Percentiles rank a stretch among this genome's conserved stretches.
Conservation (phyloP, 2,888 invertebrate genomes). For the Ectemnius cavifrons region DNA sequence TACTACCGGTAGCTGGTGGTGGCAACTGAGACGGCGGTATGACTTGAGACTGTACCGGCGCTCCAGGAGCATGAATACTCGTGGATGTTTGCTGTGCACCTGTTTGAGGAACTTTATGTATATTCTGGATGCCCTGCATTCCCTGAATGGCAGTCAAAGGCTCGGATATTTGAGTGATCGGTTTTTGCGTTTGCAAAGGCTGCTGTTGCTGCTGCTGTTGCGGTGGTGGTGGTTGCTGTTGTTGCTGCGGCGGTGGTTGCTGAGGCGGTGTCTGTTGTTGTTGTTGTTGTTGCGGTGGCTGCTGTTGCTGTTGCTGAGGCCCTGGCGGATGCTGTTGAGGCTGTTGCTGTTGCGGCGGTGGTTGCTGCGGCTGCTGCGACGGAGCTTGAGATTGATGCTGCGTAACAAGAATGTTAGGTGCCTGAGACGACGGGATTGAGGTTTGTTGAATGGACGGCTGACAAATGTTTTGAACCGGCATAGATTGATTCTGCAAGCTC, state of each 20-base stretch:
- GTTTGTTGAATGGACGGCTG: slow-evolving; percentile 65
- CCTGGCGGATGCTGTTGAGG: slow-evolving; percentile 79
- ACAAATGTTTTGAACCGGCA: slow-evolving; percentile 69
- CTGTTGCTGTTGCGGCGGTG: slow-evolving; percentile 60
- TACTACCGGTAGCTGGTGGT: slow-evolving; percentile 77
- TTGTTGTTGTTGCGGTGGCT: slow-evolving; percentile 68
- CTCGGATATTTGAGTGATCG: slow-evolving; percentile 71
- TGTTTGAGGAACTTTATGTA: slow-evolving; percentile 75
- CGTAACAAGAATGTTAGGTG: slow-evolving; percentile 69
- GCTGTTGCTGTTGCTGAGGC: slow-evolving; percentile 77
- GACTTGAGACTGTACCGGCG: slow-evolving; percentile 70
- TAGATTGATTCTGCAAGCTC: slow-evolving; percentile 66
- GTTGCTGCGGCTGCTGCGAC: slow-evolving; percentile 73
- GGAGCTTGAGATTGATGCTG: slow-evolving; percentile 71
- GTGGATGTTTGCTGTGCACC: slow-evolving; percentile 63
- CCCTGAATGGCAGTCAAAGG: slow-evolving; percentile 70
- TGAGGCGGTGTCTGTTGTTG: slow-evolving; percentile 73
- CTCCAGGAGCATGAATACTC: slow-evolving; percentile 63
- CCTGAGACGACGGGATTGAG: slow-evolving; percentile 65
- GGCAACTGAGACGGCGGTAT: slow-evolving; percentile 79
- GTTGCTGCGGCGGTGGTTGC: slow-evolving; percentile 79
- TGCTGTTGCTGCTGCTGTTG: slow-evolving; percentile 78
- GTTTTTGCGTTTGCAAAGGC: slow-evolving; percentile 58
- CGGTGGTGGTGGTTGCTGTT: slow-evolving; percentile 75
- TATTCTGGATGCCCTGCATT: slow-evolving; percentile 73